Percentiles rank a stretch among this genome's conserved stretches.
Evolutionary conservation across 2,888 invertebrate genomes (phyloP).

Genomic region (Machimus rusticus): DNA sequence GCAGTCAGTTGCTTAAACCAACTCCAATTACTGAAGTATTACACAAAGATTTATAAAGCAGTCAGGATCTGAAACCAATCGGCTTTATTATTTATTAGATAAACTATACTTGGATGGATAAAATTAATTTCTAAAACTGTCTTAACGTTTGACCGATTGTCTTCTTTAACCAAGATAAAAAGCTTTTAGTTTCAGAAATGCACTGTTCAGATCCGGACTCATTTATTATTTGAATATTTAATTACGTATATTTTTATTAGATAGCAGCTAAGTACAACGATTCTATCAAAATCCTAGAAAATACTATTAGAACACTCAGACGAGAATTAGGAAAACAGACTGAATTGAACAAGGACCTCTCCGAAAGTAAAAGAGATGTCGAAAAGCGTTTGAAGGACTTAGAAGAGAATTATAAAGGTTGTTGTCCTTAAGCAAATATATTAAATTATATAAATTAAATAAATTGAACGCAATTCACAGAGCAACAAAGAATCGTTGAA

Average conservation of each 20-base stretch:
- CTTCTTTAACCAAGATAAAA: neutral
- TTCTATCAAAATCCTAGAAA: constrained; percentile 67
- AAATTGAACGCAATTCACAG: constrained; percentile 44
- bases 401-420: constrained; percentile 43
- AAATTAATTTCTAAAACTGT: too few species aligned
- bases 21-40: constrained; percentile 52
- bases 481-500: constrained; percentile 48
- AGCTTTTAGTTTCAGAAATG: neutral
- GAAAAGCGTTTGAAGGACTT: constrained; percentile 51
- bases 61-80: neutral
- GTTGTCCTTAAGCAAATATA: neutral
- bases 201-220: neutral
- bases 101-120: too few species aligned
- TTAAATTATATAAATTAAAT: constrained; percentile 46
- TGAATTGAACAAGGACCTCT: constrained; percentile 50
- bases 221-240: neutral
- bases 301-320: constrained; percentile 58
- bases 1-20: constrained; percentile 52
- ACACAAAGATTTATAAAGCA: neutral
- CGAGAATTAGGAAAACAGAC: constrained; percentile 51
- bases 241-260: constrained; percentile 50
- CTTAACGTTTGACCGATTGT: neutral
- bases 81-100: neutral
- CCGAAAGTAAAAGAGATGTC: constrained; percentile 51
- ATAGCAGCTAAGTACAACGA: constrained; percentile 65